These are phyloP conservation scores for Thera britannica DNA, from an alignment of 2,888 invertebrate species.

Conservation along the genomic window DNA sequence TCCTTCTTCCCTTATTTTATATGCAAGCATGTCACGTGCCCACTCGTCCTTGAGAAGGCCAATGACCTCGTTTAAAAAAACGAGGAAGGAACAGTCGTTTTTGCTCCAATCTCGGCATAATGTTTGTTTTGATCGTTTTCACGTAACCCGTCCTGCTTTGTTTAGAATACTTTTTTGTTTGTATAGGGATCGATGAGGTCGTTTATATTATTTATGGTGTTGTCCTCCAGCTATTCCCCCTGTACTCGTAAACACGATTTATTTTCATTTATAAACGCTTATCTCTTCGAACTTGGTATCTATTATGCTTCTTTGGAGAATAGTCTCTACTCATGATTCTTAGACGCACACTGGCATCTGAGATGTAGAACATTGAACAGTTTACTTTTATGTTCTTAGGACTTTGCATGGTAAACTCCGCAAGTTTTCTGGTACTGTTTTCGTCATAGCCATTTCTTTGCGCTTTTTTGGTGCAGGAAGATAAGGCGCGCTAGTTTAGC, in stretches of 20 bases:
- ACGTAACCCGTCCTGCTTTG: constrained; percentile 67
- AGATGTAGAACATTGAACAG: constrained; percentile 1
- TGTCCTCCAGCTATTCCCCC: constrained; percentile 42
- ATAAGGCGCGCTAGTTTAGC: neutral
- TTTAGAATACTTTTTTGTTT: constrained; percentile 60
- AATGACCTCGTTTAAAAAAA: constrained; percentile 67
- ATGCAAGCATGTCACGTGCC: constrained; percentile 70
- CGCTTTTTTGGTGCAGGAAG: neutral
- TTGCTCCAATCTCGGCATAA: constrained; percentile 67
- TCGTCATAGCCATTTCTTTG: constrained; percentile 2
- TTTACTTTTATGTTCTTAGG: neutral
- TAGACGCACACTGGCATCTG: neutral
- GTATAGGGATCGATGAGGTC: constrained; percentile 57
- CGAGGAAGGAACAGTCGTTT: constrained; percentile 64
- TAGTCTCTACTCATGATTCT: constrained; percentile 7
- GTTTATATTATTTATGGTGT: constrained; percentile 63
- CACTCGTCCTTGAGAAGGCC: constrained; percentile 77
- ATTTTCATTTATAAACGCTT: constrained; percentile 25
- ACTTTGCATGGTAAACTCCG: neutral
- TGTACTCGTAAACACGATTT: constrained; percentile 34
- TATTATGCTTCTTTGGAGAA: constrained; percentile 7
- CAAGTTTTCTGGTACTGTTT: neutral
- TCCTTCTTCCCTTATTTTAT: constrained; percentile 53
- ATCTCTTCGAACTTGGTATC: constrained; percentile 8
- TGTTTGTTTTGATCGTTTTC: constrained; percentile 82